phyloP scores from a whole-genome alignment of 1,140 invertebrate species.

The Saxidomus purpurata region DNA sequence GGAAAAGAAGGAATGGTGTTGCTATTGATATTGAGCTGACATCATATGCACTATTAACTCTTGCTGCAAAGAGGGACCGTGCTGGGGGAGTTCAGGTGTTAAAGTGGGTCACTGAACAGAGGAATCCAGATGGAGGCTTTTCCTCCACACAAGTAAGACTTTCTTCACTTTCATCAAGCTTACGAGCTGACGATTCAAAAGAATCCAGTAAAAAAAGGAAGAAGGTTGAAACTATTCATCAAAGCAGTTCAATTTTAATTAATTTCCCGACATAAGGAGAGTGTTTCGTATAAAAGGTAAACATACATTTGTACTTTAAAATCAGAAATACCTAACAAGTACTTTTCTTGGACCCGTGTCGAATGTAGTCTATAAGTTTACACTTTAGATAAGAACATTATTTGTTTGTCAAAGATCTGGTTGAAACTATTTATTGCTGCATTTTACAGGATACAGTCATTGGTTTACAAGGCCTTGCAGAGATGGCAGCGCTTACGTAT shows the following conservation, averaged over 20 bases:
- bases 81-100: conserved; percentile 91
- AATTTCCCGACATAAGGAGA: not conserved
- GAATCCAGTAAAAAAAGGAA: too few relatives aligned
- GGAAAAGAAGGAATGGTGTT: conserved; percentile 79
- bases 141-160: conserved; percentile 89
- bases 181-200: too few relatives aligned
- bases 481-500: conserved; percentile 78
- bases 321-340: too few relatives aligned
- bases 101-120: conserved; percentile 93
- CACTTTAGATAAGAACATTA: too few relatives aligned
- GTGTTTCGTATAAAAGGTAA: too few relatives aligned
- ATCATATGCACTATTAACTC: conserved; percentile 92
- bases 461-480: conserved; percentile 86
- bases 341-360: too few relatives aligned
- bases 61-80: conserved; percentile 76
- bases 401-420: too few relatives aligned
- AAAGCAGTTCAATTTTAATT: too few relatives aligned
- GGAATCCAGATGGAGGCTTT: conserved; percentile 94
- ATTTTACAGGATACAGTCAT: conserved; percentile 86
- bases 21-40: conserved; percentile 94
- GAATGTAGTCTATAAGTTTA: too few relatives aligned
- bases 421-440: too few relatives aligned
- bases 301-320: too few relatives aligned
- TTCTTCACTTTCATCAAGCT: not conserved
- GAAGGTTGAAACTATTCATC: too few relatives aligned